A percentile compares a stretch with the other conserved stretches of the same genome.
Conservation (phyloP, 2,888 invertebrate species). For the Elaeidobius kamerunicus region DNA sequence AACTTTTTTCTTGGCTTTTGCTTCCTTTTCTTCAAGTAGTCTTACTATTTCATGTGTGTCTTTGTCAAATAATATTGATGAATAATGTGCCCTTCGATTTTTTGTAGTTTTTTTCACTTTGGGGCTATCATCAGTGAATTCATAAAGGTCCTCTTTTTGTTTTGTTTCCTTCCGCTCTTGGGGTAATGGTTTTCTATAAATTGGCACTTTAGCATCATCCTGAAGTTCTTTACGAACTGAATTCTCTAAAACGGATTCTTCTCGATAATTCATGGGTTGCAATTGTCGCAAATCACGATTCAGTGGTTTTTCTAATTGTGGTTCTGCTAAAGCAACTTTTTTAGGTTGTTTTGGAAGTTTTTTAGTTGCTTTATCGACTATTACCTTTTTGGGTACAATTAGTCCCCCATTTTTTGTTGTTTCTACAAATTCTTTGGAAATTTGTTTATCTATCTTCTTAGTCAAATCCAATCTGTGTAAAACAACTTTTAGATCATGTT, state of each 20-base stretch:
- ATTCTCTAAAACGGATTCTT: constrained; percentile 9
- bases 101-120: constrained; percentile 2
- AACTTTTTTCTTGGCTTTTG: constrained; percentile 14
- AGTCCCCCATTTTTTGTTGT: no score
- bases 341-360: no score
- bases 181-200: constrained; percentile 14
- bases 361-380: no score
- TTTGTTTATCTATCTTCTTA: neutral
- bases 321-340: neutral
- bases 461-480: neutral
- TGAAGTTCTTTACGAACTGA: neutral
- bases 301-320: neutral
- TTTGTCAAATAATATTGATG: constrained; percentile 27
- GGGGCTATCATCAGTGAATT: constrained; percentile 25
- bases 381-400: no score
- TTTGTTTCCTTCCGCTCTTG: constrained; percentile 5
- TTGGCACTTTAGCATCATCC: constrained; percentile 11
- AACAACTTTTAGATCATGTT: no score
- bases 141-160: constrained; percentile 20
- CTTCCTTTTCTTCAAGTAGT: constrained; percentile 23
- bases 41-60: constrained; percentile 20
- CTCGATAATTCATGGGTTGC: constrained; percentile 10
- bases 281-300: constrained; percentile 5
- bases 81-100: constrained; percentile 5
- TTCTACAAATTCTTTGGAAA: no score